Evolutionary conservation across 2,113 vertebrate species (phyloP).

Genomic region (Chionomys nivalis): DNA sequence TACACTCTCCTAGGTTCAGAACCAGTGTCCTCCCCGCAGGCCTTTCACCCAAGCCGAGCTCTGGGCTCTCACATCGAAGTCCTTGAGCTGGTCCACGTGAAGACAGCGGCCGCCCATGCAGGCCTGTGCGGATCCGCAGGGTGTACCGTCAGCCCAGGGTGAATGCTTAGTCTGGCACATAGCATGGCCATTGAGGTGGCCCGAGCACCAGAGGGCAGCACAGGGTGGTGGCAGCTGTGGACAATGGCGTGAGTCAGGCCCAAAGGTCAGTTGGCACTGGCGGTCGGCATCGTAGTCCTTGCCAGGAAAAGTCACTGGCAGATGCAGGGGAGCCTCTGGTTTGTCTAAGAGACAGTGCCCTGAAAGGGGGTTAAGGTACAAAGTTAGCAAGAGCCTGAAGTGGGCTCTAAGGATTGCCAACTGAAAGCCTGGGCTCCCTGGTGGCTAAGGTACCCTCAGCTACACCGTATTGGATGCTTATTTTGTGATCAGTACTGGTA

Average conservation of each 20-base stretch:
- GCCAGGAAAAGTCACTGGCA: slow-evolving; percentile 84
- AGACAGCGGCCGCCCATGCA: slow-evolving; percentile 86
- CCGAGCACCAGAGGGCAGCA: slow-evolving; percentile 85
- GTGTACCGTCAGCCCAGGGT: slow-evolving; percentile 86
- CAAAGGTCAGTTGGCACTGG: slow-evolving; percentile 87
- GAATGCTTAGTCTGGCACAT: slow-evolving; percentile 88
- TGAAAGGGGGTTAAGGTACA: slow-evolving; percentile 27
- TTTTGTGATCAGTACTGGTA: background rate
- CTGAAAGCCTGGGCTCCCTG: background rate
- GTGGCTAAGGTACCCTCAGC: no score
- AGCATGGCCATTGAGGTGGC: slow-evolving; percentile 80
- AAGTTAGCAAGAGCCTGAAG: background rate
- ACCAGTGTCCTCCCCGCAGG: fast-evolving
- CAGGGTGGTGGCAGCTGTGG: slow-evolving; percentile 82
- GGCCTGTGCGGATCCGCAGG: slow-evolving; percentile 75
- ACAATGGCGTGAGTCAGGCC: slow-evolving; percentile 84
- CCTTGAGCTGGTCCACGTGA: slow-evolving; percentile 72
- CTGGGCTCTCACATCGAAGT: slow-evolving; percentile 79
- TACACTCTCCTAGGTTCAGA: fast-evolving
- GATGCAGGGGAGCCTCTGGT: slow-evolving; percentile 80
- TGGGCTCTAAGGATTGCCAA: background rate
- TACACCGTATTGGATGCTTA: background rate
- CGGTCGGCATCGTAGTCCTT: slow-evolving; percentile 81
- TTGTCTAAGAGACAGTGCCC: slow-evolving; percentile 87
- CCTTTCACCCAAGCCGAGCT: background rate